A percentile compares a stretch with the other conserved stretches of the same genome.
Evolutionary conservation across 2,113 vertebrate genomes (phyloP).

Genomic region (Colaptes auratus): DNA sequence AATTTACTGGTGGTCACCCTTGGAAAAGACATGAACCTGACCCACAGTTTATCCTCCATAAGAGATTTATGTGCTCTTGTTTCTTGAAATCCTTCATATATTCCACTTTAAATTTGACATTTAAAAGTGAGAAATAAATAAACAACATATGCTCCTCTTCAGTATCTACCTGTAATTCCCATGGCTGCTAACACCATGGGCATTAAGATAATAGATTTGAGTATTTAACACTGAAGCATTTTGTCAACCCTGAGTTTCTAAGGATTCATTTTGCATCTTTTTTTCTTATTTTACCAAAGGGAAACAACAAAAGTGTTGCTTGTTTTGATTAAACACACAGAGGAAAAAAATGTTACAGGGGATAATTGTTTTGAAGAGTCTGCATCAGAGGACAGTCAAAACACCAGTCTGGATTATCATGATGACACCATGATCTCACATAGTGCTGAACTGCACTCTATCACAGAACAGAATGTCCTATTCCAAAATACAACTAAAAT

Average conservation of each 20-base stretch:
- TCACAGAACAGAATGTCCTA: background rate
- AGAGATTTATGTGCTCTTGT: background rate
- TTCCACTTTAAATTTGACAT: background rate
- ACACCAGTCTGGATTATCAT: background rate
- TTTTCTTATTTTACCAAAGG: background rate
- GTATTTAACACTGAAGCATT: background rate
- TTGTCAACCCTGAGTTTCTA: background rate
- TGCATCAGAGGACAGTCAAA: background rate
- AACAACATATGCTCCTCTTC: background rate
- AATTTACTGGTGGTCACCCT: background rate
- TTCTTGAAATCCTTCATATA: background rate
- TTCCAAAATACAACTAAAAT: background rate
- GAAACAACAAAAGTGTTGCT: background rate
- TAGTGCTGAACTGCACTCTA: rapidly evolving
- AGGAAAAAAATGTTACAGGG: background rate
- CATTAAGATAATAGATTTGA: background rate
- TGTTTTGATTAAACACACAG: background rate
- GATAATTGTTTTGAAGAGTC: background rate
- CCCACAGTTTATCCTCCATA: background rate
- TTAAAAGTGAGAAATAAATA: background rate
- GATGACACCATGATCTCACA: background rate
- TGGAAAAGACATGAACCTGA: background rate
- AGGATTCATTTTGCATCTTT: background rate
- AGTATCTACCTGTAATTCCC: background rate
- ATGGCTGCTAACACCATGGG: background rate